Base-by-base conservation (phyloP, 2,113 vertebrate species). In the Thinocorus orbignyianus region DNA sequence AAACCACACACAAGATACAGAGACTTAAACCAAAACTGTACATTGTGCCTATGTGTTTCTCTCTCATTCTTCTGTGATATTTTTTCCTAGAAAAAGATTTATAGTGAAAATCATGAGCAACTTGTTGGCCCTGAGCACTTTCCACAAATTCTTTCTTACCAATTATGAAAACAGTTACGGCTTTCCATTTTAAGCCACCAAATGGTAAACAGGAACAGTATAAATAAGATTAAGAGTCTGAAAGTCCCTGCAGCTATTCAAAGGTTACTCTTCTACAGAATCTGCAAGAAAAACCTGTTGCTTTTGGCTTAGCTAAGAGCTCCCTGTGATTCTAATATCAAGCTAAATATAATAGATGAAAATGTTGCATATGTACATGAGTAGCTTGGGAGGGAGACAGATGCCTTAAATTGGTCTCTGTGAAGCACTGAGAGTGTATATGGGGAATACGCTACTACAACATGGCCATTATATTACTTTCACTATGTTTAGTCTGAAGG, bases 281-380 rank as follows among this genome's bases (percentile, higher is more conserved):
- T 28, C 64, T 90, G 35, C 18, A 94, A 66, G 57, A 83, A 71
- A 95, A 96, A 96, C 74, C 48, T 79, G 57, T 88, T 90, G 82
- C 72, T 51, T 88, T 96, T 94, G 90, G 88, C 85, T 87, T 86
- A 85, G 71, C 77, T 91, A 31, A 48, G 68, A 55, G 51, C 16
- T 74, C 57, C 55, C 60, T 8, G 4, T 70, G 72, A 69, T 88
- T 89, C 78, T 95, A 73, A 73, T 74, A 62, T 74, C 91, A 88
- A 92, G 44, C 61, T 88, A 68, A 96, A 92, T 82, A 91, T 91
- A 96, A 92, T 9, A 88, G 58, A 95, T 80, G 51, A 93, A 91
- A 92, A 92, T 60, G 39, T 72, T 90, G 88, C 66, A 80, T 54
- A 82, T 64, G 55, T 35, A 62, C 57, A 83, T 0, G 2, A 90